Evolutionary conservation across 1,140 invertebrate species (phyloP), one percentile per base, ranked within the genome.

Genomic region (Ostrea edulis): DNA sequence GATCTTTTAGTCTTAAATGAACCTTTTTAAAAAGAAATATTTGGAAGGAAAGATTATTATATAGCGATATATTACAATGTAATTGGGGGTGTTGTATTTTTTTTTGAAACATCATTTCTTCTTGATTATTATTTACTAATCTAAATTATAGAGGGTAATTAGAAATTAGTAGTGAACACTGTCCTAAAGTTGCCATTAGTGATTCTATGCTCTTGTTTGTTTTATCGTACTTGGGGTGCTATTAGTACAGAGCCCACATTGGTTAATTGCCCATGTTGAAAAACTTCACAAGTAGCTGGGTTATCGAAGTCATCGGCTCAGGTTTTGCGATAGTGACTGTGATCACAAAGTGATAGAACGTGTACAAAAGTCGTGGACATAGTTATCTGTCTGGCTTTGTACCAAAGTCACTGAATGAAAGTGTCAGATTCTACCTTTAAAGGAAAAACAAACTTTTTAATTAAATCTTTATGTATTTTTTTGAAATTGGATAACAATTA

Each of bases 401-500:
- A 17, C 52, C 12, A 14, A 54, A 9, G 20, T 54, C 29, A 53
- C 82, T 22, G 44, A 83, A 54, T 3, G 53, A 85, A 85, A 85
- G 83, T 85, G 83, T 85, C 83, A 62, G 25, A 62, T 85, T 85
- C n/a, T 58, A 85, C 22, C 54, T 54, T 58, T 85, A 85, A 85
- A 85, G 83, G 29, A 55, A 58, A 62, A 85, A 85, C 83, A 35
- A 25, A 62, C n/a, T 55, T 85, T 55, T 55, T 85, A 85, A 85
- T 85, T 85, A 85, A 85, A 85, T 85, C 83, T 85, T 85, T 85
- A 85, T 58, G 53, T 12, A 14, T 55, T 62, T 62, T 54, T 55
- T 85, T 55, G 83, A 62, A 58, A 85, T 62, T 85, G 83, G 55
- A 85, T 62, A 85, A 85, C 83, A 85, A 85, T 85, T 85, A 85